Conservation (phyloP, 2,888 invertebrate species). For the Boloria selene region DNA sequence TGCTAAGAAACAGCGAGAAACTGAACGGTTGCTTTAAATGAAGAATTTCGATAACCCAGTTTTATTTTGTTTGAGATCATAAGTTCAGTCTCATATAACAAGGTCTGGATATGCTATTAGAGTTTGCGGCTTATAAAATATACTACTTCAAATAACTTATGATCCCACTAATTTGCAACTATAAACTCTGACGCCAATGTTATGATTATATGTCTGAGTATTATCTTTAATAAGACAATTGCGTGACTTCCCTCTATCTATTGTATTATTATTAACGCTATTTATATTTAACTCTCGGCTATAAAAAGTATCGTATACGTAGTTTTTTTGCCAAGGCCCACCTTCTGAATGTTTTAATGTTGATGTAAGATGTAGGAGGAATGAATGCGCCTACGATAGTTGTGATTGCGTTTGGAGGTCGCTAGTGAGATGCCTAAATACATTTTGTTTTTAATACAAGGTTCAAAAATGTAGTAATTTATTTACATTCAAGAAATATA, state of each 20-base stretch:
- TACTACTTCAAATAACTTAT: slow-evolving; percentile 4
- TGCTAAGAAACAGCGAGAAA: too few relatives aligned
- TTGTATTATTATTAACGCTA: slow-evolving; percentile 42
- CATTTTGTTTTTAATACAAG: slow-evolving; percentile 15
- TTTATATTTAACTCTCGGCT: slow-evolving; percentile 36
- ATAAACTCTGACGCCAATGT: slow-evolving; percentile 27
- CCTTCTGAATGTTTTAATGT: slow-evolving; percentile 41
- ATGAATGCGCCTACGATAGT: slow-evolving; percentile 30
- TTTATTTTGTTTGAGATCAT: too few relatives aligned
- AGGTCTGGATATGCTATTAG: too few relatives aligned
- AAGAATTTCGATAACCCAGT: too few relatives aligned
- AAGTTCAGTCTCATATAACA: too few relatives aligned
- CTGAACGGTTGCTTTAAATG: too few relatives aligned
- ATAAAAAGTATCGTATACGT: slow-evolving; percentile 36
- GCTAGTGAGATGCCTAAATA: slow-evolving; percentile 44
- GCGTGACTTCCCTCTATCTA: slow-evolving; percentile 46
- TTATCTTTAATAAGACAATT: slow-evolving; percentile 40
- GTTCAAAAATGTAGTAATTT: slow-evolving; percentile 26
- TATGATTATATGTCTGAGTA: slow-evolving; percentile 35
- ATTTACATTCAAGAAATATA: too few relatives aligned
- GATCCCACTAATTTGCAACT: slow-evolving; percentile 20
- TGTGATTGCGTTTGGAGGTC: slow-evolving; percentile 32
- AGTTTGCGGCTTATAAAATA: not conserved
- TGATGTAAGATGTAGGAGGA: slow-evolving; percentile 42
- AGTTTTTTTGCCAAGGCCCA: slow-evolving; percentile 34